Evolutionary conservation across 2,113 vertebrate species (phyloP), one percentile per base, ranked within the genome.

Genomic region (Tetrao urogallus): DNA sequence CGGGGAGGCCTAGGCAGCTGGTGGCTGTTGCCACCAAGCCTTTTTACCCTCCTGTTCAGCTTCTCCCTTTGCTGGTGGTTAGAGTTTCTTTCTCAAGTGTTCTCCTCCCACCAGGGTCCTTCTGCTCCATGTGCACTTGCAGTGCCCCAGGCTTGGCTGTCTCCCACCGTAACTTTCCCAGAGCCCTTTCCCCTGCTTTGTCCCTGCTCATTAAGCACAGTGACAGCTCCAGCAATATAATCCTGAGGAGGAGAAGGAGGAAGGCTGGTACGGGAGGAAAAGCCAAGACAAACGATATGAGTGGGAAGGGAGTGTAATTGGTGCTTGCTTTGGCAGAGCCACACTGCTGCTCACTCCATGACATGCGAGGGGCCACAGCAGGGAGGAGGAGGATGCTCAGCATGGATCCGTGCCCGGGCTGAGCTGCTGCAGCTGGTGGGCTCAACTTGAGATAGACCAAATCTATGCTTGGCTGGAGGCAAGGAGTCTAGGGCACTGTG

Each of bases 211-310:
- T 96, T 96, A 94, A 89, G 61, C 80, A 15, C 0, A 90, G 45
- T 94, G 96, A 95, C 96, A 96, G 65, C 12, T 27, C 64, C 65
- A 81, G 93, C 4, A 96, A 96, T 38, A 77, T 52, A 83, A 93
- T 90, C 72, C 60, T 0, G 24, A 48, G 56, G 54, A 92, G 43
- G 30, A 76, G 45, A n/a, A 67, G 73, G 61, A 75, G n/a, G 66
- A 87, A 90, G 36, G 67, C 65, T 88, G 71, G 63, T 86, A 70
- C 58, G 40, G 67, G 64, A 89, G 88, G 9, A 76, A 81, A 87
- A 34, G 89, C 92, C 94, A 94, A 95, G 71, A 94, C 32, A 91
- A 96, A 94, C 83, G 95, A 21, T 0, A 1, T 30, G 45, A 94
- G 81, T 79, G 56, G 73, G 81, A 96, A 93, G 87, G 27, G 20